phyloP scores from a whole-genome alignment of 2,113 vertebrate species.

The Herpetotheres cachinnans region DNA sequence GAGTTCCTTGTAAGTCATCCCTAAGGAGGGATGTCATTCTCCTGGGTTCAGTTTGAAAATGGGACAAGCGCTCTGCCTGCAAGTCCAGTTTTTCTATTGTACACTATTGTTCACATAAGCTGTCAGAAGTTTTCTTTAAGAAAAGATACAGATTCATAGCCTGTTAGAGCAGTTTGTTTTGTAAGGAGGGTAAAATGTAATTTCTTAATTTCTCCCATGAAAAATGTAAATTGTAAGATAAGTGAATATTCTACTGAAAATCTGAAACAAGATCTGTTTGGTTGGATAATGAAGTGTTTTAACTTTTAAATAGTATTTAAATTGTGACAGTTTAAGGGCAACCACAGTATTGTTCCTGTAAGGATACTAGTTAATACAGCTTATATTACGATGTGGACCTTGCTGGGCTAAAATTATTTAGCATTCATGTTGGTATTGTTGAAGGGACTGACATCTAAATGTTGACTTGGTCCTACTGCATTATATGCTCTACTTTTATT shows the following conservation, averaged over 20 bases:
- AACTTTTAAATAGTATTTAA: not conserved
- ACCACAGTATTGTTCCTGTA: not conserved
- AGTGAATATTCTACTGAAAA: not conserved
- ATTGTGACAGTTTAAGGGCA: not conserved
- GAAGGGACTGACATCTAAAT: not conserved
- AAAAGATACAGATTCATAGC: not conserved
- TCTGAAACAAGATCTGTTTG: not conserved
- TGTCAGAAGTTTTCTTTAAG: not conserved
- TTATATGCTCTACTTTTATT: not conserved
- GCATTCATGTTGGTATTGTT: not conserved
- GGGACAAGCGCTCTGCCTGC: not conserved
- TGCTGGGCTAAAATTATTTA: not conserved
- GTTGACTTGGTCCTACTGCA: not conserved
- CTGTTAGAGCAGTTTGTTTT: not conserved
- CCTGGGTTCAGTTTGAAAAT: not conserved
- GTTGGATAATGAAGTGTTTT: not conserved
- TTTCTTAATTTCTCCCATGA: not conserved
- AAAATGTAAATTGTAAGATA: not conserved
- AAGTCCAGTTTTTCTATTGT: not conserved
- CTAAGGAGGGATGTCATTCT: not conserved
- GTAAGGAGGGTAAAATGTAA: not conserved
- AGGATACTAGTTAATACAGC: not conserved
- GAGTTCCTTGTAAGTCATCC: slow-evolving; percentile 14
- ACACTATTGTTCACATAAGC: not conserved
- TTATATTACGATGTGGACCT: not conserved